phyloP scores from a whole-genome alignment of 1,140 invertebrate species.

The Penaeus chinensis region DNA sequence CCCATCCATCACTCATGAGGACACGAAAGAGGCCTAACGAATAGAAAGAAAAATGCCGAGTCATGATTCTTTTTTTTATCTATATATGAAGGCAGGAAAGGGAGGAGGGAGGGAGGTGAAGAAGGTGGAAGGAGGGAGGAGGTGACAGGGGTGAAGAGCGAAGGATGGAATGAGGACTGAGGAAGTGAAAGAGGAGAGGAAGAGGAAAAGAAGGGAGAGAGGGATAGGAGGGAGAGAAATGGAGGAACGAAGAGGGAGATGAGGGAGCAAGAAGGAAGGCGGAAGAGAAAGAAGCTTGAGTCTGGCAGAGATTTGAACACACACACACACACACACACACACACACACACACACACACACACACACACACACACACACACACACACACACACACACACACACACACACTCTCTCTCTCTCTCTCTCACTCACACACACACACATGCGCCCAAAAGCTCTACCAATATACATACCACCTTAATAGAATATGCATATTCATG shows the following conservation, averaged over 20 bases:
- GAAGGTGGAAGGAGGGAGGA: not conserved
- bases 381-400: constrained; percentile 27
- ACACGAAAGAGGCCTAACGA: not conserved
- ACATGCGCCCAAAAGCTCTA: not conserved
- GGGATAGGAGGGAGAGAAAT: not conserved
- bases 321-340: constrained; percentile 20
- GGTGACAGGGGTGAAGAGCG: not conserved
- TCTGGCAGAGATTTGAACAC: not conserved
- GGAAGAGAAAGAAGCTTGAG: not conserved
- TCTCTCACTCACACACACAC: constrained; percentile 9
- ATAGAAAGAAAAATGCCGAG: no score
- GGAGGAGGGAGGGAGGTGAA: not conserved
- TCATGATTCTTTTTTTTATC: not conserved
- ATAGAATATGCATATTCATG: not conserved
- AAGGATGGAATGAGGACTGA: not conserved
- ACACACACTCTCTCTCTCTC: constrained; percentile 16
- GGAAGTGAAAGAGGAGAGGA: not conserved
- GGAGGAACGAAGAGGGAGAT: not conserved
- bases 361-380: constrained; percentile 19
- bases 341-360: not conserved
- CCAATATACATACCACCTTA: not conserved
- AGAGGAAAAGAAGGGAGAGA: not conserved
- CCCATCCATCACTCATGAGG: not conserved
- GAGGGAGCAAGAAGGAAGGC: not conserved
- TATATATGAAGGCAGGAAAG: not conserved